Evolutionary conservation across 2,113 vertebrate genomes (phyloP), one percentile per base, ranked within the genome.

Genomic region (Urocolius indicus): DNA sequence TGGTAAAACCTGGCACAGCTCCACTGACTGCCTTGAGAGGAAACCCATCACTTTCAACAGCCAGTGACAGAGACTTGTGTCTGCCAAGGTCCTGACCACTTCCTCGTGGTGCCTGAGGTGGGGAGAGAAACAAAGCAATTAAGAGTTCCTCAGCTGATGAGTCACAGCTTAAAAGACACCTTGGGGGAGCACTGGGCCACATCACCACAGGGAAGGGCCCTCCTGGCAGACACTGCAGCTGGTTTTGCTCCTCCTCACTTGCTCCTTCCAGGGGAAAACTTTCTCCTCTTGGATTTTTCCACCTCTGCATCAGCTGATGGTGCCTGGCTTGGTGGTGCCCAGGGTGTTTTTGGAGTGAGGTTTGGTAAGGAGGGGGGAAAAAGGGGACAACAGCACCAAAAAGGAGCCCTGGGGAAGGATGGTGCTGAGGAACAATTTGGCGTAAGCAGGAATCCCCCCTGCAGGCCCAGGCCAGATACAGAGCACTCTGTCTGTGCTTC

Each of bases 81-180:
- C 69, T 77, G n/a, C 82, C 27, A 27, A 49, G 65, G 65, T 45
- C 66, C 87, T 55, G 34, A 57, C 51, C 5, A 10, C 41, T 96
- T 75, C 85, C 74, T 87, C 4, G 0, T 27, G 71, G 27, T 38
- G 67, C 92, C 93, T 55, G 6, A 8, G 27, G 8, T 61, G 63
- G 71, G 62, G 73, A 87, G 66, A 14, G 9, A 83, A 88, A 84
- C 27, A 6, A 24, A 71, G 38, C 38, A 86, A 88, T 73, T 80
- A 43, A 75, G n/a, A 90, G 91, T 89, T 91, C 90, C 69, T 79
- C 41, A n/a, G 68, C 66, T 77, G 91, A 65, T 74, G 87, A 95
- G 71, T 93, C 84, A 88, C 13, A 2, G 73, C 9, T 8, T 77
- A 72, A 84, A 92, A 93, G 80, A 81, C 83, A 91, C 85, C 83